Evolutionary conservation across 1,140 invertebrate species (phyloP).

Genomic region (Yoshiicerus persimilis): DNA sequence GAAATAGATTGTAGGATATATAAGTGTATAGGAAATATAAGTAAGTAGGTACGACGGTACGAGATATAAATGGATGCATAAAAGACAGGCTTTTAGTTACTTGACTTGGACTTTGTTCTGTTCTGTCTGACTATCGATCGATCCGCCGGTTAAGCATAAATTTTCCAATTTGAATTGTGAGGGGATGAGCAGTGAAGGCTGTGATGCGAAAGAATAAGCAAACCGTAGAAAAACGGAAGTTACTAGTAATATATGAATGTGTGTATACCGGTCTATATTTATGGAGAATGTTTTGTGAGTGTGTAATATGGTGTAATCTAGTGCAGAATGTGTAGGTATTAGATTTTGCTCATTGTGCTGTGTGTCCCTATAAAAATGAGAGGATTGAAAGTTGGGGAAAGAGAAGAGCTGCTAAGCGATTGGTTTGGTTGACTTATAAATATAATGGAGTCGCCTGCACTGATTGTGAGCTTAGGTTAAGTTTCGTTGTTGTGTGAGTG

Average conservation of each 20-base stretch:
- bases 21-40: not conserved
- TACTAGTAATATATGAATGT: not conserved
- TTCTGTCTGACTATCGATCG: constrained; percentile 26
- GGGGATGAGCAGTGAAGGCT: constrained; percentile 38
- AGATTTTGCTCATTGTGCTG: not conserved
- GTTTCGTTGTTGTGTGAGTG: not conserved
- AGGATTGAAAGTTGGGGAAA: not conserved
- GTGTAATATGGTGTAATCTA: not conserved
- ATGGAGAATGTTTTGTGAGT: not conserved
- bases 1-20: not conserved
- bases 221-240: constrained; percentile 33
- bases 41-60: not conserved
- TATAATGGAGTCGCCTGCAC: constrained; percentile 1
- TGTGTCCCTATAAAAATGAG: not conserved
- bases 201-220: constrained; percentile 42
- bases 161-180: constrained; percentile 42
- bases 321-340: not conserved
- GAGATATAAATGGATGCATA: not conserved
- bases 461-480: not conserved
- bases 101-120: not conserved
- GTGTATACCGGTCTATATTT: not conserved
- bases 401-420: not conserved
- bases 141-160: constrained; percentile 37
- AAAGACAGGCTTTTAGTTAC: not conserved
- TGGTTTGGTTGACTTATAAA: not conserved